Conservation (phyloP, 2,797 vertebrate genomes). For the Poecilia wingei region DNA sequence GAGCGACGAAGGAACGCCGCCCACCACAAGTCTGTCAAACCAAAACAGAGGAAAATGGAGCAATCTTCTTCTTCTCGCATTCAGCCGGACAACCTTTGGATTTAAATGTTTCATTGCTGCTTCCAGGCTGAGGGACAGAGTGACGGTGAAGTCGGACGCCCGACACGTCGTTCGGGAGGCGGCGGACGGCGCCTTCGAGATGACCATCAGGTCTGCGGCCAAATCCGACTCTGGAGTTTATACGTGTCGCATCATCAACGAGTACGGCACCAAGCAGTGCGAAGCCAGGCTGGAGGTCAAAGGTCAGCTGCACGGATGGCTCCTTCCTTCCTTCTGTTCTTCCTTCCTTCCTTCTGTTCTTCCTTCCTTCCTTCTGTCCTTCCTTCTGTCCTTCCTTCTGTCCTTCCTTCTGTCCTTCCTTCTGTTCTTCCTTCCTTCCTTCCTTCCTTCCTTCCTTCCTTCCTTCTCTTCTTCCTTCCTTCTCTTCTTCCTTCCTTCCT, state of each 20-base stretch:
- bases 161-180: conserved; percentile 85
- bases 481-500: no score
- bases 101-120: neutral
- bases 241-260: conserved; percentile 96
- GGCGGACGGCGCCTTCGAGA: conserved; percentile 83
- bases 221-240: conserved; percentile 90
- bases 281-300: conserved; percentile 92
- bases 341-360: no score
- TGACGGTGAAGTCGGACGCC: conserved; percentile 88
- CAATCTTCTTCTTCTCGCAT: conserved; percentile 9
- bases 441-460: fast-evolving
- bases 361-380: no score
- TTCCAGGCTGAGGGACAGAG: conserved; percentile 92
- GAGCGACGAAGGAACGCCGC: conserved; percentile 26
- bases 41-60: conserved; percentile 7
- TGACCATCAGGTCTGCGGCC: conserved; percentile 87
- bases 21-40: conserved; percentile 20
- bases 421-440: no score
- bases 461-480: no score
- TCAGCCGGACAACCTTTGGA: no score
- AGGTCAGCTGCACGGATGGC: conserved; percentile 72
- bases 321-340: no score
- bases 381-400: no score
- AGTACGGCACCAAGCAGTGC: conserved; percentile 95
- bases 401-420: no score